Conservation (phyloP, 92 coral and sea anemone genomes). For the Siderastrea radians region DNA sequence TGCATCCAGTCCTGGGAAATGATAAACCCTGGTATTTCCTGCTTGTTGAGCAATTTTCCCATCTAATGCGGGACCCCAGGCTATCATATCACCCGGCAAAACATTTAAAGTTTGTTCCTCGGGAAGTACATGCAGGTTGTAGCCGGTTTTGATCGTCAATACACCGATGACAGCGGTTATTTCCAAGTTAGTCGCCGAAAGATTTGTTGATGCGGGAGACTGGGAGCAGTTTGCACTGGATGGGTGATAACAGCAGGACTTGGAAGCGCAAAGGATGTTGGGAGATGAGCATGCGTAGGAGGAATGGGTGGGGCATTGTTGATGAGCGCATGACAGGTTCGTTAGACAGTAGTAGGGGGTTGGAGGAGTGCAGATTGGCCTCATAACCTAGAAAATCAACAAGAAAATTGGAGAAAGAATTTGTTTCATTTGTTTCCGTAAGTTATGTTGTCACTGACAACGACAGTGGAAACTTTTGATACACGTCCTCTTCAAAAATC, state of each 20-base stretch:
- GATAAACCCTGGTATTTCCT: conserved; percentile 47
- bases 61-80: conserved; percentile 72
- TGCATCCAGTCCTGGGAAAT: conserved; percentile 31
- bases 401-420: background rate
- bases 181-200: conserved; percentile 31
- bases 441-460: too few relatives aligned
- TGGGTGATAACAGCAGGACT: conserved; percentile 54
- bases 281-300: conserved; percentile 53
- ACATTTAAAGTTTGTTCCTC: conserved; percentile 61
- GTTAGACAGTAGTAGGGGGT: conserved; percentile 50
- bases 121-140: conserved; percentile 78
- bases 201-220: conserved; percentile 33
- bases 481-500: too few relatives aligned
- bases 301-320: background rate
- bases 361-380: conserved; percentile 48
- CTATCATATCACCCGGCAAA: conserved; percentile 81
- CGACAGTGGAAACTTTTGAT: too few relatives aligned
- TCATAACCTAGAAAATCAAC: conserved; percentile 42
- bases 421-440: too few relatives aligned
- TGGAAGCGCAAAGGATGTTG: conserved; percentile 66
- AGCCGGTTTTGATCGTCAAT: conserved; percentile 64
- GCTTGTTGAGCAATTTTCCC: conserved; percentile 71
- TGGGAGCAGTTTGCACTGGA: conserved; percentile 48
- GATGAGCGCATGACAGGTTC: conserved; percentile 59
- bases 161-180: conserved; percentile 55